Base-by-base conservation (phyloP, 2,888 invertebrate genomes). In the Rhopalosiphum nymphaeae region DNA sequence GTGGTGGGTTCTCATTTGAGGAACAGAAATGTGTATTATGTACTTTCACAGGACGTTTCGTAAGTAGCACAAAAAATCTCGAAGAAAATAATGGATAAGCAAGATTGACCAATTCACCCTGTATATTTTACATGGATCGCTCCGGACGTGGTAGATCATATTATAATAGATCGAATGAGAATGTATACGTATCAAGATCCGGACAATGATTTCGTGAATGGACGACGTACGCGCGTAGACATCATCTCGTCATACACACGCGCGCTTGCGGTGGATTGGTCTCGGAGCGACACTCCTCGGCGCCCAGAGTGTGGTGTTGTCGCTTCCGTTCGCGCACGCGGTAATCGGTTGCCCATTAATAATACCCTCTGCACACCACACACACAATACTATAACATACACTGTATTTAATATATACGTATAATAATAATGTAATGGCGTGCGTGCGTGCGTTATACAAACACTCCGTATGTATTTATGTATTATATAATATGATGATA, bases 241-340 rank as follows among this genome's bases (percentile, higher is more conserved):
- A 53, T 53, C 5, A 53, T 53, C 21, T 53, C 21, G 5, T 49
- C 13, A 49, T 21, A 26, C 57, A 86, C 46, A 88, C 88, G 89
- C 49, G 89, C 57, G 89, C 26, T 44, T 29, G 89, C 57, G 89
- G 88, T 53, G 87, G 78, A 78, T 78, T 78, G 78, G 78, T n/a
- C 36, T 78, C 3, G 9, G 36, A 36, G 36, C 36, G 78, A 78
- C 78, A 78, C 78, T 36, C 29, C 86, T 46, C 86, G 53, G 88
- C 53, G 88, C 53, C 78, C 78, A 21, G 9, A 21, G 9, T 9
- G 36, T 21, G 78, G 78, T 36, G 78, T 78, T 42, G 90, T 67
- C 90, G 90, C 90, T 90, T 90, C 90, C 90, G 90, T 67, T 90
- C n/a, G 42, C 36, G 53, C 56, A 56, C 36, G 49, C n/a, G 61